Conservation (phyloP, 2,888 invertebrate species). For the Mesoligia furuncula region DNA sequence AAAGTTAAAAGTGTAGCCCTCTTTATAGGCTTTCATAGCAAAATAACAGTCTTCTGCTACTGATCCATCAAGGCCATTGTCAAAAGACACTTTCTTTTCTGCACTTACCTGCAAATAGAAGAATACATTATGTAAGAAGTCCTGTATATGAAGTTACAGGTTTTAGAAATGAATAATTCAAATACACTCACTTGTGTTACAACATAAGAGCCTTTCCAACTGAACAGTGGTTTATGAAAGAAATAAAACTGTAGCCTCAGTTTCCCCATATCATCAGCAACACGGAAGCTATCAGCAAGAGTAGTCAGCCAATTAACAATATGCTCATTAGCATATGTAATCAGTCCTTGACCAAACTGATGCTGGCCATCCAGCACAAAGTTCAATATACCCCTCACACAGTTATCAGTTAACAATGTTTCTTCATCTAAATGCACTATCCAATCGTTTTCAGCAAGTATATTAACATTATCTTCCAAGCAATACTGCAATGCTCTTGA, state of each 20-base stretch:
- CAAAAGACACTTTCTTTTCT: slow-evolving; percentile 97
- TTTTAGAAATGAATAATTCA: background rate
- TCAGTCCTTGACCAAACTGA: slow-evolving; percentile 98
- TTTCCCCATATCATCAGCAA: slow-evolving; percentile 99
- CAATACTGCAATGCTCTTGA: slow-evolving; percentile 98
- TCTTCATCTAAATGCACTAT: slow-evolving; percentile 99
- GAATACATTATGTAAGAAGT: background rate
- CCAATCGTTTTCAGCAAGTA: slow-evolving; percentile 97
- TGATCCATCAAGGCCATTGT: slow-evolving; percentile 98
- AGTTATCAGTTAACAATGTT: slow-evolving; percentile 97
- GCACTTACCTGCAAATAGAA: slow-evolving; percentile 93
- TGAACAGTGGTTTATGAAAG: slow-evolving; percentile 98
- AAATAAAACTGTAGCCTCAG: slow-evolving; percentile 97
- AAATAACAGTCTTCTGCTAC: slow-evolving; percentile 99
- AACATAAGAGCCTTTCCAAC: slow-evolving; percentile 99
- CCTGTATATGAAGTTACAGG: background rate
- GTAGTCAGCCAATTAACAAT: slow-evolving; percentile 99
- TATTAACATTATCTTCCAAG: slow-evolving; percentile 96
- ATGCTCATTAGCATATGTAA: slow-evolving; percentile 98
- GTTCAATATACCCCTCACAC: slow-evolving; percentile 96
- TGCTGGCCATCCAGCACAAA: slow-evolving; percentile 98
- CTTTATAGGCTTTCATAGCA: slow-evolving; percentile 97
- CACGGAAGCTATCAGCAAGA: slow-evolving; percentile 98
- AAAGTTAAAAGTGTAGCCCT: slow-evolving; percentile 98
- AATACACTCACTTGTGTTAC: slow-evolving; percentile 95